Evolutionary conservation across 1,140 invertebrate species (phyloP).

Genomic region (Dinothrombium tinctorium): DNA sequence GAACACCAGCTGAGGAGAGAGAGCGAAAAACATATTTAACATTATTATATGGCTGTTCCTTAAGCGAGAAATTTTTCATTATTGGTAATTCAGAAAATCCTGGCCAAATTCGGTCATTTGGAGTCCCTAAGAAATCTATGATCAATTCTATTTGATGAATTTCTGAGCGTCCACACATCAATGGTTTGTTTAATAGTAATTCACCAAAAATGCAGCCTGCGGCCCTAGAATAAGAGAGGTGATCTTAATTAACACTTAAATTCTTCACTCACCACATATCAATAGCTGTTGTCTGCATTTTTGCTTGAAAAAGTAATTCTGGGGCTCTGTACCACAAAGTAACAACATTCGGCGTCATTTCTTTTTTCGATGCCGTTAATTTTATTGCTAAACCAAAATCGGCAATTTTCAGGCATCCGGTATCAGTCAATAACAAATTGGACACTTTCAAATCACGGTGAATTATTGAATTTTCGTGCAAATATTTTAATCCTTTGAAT

Average conservation of each 20-base stretch:
- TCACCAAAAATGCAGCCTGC: conserved; percentile 39
- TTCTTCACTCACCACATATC: too few species aligned
- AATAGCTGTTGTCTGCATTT: conserved; percentile 71
- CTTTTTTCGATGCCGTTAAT: conserved; percentile 52
- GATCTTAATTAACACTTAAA: too few species aligned
- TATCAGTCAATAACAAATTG: conserved; percentile 17
- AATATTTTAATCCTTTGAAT: conserved; percentile 65
- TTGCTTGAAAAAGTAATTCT: conserved; percentile 68
- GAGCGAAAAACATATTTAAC: conserved; percentile 73
- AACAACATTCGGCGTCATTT: conserved; percentile 81
- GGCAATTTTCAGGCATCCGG: conserved; percentile 32
- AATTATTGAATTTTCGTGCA: conserved; percentile 80
- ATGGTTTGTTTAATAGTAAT: conserved; percentile 60
- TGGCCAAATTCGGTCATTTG: conserved; percentile 86
- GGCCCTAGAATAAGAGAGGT: too few species aligned
- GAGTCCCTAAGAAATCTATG: conserved; percentile 78
- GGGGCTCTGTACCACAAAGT: conserved; percentile 85
- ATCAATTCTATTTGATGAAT: conserved; percentile 79
- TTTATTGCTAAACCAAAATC: conserved; percentile 91
- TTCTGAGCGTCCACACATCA: conserved; percentile 71
- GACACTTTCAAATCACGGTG: conserved; percentile 30
- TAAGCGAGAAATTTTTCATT: conserved; percentile 47
- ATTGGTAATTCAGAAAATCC: conserved; percentile 28
- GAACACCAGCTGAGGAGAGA: conserved; percentile 63
- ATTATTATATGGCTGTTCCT: conserved; percentile 88